phyloP scores from a whole-genome alignment of 2,888 invertebrate species.

The Eurois occulta region DNA sequence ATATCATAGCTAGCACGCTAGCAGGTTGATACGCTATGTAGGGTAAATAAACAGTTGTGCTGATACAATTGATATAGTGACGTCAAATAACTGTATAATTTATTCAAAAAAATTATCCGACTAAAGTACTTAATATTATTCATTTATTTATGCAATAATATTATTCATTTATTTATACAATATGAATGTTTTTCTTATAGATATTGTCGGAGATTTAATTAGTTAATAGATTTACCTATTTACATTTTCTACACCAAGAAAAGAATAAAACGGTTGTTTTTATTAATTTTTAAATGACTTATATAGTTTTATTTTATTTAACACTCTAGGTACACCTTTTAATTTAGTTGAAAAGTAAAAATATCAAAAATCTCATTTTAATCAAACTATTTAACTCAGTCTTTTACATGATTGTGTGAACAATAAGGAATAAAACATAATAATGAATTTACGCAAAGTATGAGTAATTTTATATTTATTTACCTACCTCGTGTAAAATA shows the following conservation, averaged over 20 bases:
- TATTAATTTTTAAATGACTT: not conserved
- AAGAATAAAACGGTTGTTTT: not conserved
- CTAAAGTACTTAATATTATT: not conserved
- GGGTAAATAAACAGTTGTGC: slow-evolving; percentile 36
- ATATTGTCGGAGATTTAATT: not conserved
- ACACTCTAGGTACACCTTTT: not conserved
- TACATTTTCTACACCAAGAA: not conserved
- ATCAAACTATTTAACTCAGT: not conserved
- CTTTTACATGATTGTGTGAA: not conserved
- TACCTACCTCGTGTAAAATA: slow-evolving; percentile 27
- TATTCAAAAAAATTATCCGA: slow-evolving; percentile 8
- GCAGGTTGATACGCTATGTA: slow-evolving; percentile 25
- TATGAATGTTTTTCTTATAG: not conserved
- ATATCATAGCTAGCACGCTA: slow-evolving; percentile 31
- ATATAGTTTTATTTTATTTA: not conserved
- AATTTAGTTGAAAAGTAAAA: not conserved
- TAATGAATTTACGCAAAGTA: not conserved
- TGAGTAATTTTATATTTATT: not conserved
- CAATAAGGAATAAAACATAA: not conserved
- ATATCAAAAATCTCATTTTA: not conserved
- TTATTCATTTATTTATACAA: not conserved
- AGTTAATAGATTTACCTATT: not conserved
- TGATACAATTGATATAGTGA: slow-evolving; percentile 19
- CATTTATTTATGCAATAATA: not conserved
- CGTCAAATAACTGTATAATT: slow-evolving; percentile 22